Evolutionary conservation across 2,888 invertebrate genomes (phyloP).

Genomic region (Entomobrya multifasciata): DNA sequence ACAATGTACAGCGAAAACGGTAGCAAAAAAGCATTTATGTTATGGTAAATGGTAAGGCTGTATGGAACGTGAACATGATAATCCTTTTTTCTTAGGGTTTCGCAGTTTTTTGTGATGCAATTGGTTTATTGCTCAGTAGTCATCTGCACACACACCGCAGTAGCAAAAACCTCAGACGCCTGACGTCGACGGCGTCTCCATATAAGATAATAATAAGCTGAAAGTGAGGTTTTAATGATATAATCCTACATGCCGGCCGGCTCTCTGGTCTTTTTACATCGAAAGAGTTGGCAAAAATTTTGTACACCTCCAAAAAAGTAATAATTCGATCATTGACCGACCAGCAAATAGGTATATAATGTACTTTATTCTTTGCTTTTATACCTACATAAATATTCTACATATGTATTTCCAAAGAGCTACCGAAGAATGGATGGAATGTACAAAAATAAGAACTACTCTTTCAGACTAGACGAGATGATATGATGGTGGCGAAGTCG

Average conservation of each 20-base stretch:
- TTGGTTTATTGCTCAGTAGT: conserved; percentile 25
- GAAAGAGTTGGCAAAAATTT: conserved; percentile 16
- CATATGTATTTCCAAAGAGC: too few species aligned
- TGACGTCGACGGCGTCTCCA: conserved; percentile 16
- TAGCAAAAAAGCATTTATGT: neutral
- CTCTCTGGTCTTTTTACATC: conserved; percentile 26
- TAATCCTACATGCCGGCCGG: conserved; percentile 37
- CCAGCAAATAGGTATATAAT: neutral
- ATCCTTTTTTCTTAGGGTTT: conserved; percentile 6
- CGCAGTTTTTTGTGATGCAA: conserved; percentile 2
- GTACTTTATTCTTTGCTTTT: too few species aligned
- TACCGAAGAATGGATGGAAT: too few species aligned
- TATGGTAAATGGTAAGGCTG: neutral
- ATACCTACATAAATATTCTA: neutral
- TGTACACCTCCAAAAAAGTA: conserved; percentile 48
- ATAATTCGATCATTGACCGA: conserved; percentile 67
- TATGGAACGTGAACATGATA: conserved; percentile 24
- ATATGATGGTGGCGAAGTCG: neutral
- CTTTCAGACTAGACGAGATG: too few species aligned
- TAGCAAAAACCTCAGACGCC: conserved; percentile 51
- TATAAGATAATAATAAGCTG: neutral
- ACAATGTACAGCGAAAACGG: neutral
- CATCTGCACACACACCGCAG: conserved; percentile 26
- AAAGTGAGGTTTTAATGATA: neutral
- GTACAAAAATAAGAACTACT: too few species aligned